Conservation (phyloP, 2,888 invertebrate genomes). For the Oscheius onirici region DNA sequence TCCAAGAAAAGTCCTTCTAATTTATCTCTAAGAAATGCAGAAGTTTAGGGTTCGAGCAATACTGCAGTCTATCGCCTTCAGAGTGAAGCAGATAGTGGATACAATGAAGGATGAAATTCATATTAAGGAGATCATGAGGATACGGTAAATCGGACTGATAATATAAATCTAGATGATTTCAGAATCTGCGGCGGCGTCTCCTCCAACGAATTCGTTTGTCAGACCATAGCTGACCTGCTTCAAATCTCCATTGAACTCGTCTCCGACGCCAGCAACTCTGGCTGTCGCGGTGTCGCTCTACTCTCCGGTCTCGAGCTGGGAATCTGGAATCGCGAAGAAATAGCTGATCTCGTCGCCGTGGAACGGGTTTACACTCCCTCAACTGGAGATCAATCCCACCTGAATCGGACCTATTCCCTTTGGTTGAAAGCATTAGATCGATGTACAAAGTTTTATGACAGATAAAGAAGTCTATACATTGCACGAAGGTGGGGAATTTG, state of each 20-base stretch:
- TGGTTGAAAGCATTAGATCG: slow-evolving; percentile 59
- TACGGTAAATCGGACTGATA: too few relatives aligned
- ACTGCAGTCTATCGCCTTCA: slow-evolving; percentile 85
- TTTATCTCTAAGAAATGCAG: too few relatives aligned
- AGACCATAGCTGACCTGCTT: slow-evolving; percentile 85
- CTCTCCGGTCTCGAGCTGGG: slow-evolving; percentile 85
- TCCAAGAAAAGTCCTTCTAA: too few relatives aligned
- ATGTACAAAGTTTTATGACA: slow-evolving; percentile 53
- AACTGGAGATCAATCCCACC: slow-evolving; percentile 11
- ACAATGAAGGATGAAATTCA: slow-evolving; percentile 81
- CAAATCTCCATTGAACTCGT: slow-evolving; percentile 82
- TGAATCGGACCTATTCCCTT: slow-evolving; percentile 46
- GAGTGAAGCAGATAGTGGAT: slow-evolving; percentile 82
- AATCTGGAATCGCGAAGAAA: slow-evolving; percentile 69
- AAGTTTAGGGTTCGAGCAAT: slow-evolving; percentile 80
- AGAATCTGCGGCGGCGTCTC: slow-evolving; percentile 97
- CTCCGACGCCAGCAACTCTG: slow-evolving; percentile 77
- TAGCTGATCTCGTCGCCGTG: slow-evolving; percentile 45
- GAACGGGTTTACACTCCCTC: slow-evolving; percentile 52
- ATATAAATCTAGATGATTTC: slow-evolving; percentile 40
- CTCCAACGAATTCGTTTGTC: slow-evolving; percentile 88
- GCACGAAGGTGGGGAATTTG: slow-evolving; percentile 2
- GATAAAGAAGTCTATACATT: slow-evolving; percentile 9
- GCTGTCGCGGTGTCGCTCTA: slow-evolving; percentile 84
- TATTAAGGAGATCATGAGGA: slow-evolving; percentile 71